Evolutionary conservation across 2,888 invertebrate genomes (phyloP).

Genomic region (Mongoloraphidia duomilia): DNA sequence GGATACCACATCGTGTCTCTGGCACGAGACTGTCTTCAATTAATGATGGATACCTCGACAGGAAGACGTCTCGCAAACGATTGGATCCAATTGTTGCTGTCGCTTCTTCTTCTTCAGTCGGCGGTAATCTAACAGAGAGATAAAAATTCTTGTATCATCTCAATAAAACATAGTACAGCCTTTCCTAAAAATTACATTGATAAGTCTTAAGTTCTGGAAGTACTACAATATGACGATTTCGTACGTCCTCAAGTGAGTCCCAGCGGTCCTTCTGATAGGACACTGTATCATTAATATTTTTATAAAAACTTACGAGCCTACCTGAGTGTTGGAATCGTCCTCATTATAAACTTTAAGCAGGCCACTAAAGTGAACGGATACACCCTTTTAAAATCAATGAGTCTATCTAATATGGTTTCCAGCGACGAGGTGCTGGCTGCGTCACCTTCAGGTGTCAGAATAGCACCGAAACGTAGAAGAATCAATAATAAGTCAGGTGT

Average conservation of each 20-base stretch:
- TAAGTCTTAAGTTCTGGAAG: too few species aligned
- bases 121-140: slow-evolving; percentile 32
- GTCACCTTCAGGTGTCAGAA: slow-evolving; percentile 36
- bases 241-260: too few species aligned
- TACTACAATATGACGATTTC: too few species aligned
- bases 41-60: slow-evolving; percentile 32
- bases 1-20: slow-evolving; percentile 40
- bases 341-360: slow-evolving; percentile 51
- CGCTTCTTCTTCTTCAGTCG: slow-evolving; percentile 13
- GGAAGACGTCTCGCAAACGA: slow-evolving; percentile 12
- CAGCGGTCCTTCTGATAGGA: too few species aligned
- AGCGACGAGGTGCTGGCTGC: slow-evolving; percentile 41
- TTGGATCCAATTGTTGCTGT: not conserved
- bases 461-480: slow-evolving; percentile 55
- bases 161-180: too few species aligned
- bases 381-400: slow-evolving; percentile 43
- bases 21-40: slow-evolving; percentile 44
- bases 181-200: too few species aligned
- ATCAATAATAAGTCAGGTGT: slow-evolving; percentile 61
- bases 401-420: slow-evolving; percentile 47
- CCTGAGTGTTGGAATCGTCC: slow-evolving; percentile 38
- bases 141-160: too few species aligned
- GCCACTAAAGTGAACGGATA: slow-evolving; percentile 56
- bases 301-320: too few species aligned
- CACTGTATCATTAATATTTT: too few species aligned